Percentiles rank a stretch among this genome's conserved stretches.
Conservation (phyloP, 2,113 vertebrate species). For the Pterocles gutturalis region DNA sequence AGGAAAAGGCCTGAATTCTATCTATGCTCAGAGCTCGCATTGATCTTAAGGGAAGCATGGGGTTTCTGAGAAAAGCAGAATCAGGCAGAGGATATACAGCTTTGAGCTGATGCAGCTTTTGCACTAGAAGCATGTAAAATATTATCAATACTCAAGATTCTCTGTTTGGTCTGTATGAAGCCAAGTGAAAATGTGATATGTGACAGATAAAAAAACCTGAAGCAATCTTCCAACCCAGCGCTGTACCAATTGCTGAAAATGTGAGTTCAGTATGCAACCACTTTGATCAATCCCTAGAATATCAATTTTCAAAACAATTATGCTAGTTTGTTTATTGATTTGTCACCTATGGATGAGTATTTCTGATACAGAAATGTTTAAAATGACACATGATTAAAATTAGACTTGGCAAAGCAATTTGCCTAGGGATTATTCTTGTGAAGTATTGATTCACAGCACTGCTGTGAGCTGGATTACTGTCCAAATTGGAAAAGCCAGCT, state of each 20-base stretch:
- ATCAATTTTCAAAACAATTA: slow-evolving; percentile 9
- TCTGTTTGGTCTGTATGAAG: neutral
- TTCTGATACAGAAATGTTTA: slow-evolving; percentile 55
- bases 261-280: neutral
- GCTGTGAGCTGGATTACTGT: slow-evolving; percentile 81
- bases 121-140: neutral
- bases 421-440: slow-evolving; percentile 68
- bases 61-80: neutral
- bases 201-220: neutral
- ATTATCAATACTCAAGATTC: neutral
- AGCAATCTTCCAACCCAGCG: neutral
- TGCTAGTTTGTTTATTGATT: slow-evolving; percentile 28
- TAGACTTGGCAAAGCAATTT: slow-evolving; percentile 71
- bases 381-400: slow-evolving; percentile 69
- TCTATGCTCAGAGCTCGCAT: neutral
- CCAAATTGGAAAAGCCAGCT: slow-evolving; percentile 90
- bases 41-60: neutral
- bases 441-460: slow-evolving; percentile 80
- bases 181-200: neutral
- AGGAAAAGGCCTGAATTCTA: neutral
- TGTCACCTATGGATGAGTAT: slow-evolving; percentile 52
- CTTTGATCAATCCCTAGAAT: neutral
- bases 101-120: neutral
- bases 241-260: neutral
- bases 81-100: neutral